Percentiles rank a stretch among this genome's conserved stretches.
Conservation (phyloP, 2,797 vertebrate species). For the Aulostomus chinensis region DNA sequence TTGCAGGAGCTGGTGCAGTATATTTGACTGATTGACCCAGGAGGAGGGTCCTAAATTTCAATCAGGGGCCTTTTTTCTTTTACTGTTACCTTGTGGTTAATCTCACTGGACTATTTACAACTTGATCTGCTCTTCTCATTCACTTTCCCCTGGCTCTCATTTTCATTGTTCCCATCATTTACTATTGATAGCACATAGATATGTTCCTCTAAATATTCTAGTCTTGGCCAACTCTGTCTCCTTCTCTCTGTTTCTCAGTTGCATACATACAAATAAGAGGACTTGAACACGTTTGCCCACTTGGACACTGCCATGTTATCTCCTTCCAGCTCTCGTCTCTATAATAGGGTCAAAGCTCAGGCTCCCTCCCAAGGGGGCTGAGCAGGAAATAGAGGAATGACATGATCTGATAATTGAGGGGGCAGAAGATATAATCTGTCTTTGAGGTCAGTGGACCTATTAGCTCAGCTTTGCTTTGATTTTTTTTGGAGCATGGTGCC, state of each 20-base stretch:
- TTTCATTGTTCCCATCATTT: conserved; percentile 10
- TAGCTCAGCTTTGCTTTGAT: conserved; percentile 30
- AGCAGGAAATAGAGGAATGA: conserved; percentile 40
- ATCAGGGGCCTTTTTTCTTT: conserved; percentile 1
- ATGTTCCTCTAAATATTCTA: not conserved
- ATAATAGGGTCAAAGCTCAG: conserved; percentile 34
- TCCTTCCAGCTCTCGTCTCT: conserved; percentile 14
- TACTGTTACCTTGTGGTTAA: conserved; percentile 9
- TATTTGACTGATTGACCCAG: not conserved
- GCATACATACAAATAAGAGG: conserved; percentile 20
- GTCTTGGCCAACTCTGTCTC: not conserved
- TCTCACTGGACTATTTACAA: too few relatives aligned
- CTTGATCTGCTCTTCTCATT: not conserved
- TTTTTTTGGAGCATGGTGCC: conserved; percentile 20
- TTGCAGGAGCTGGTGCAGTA: too few relatives aligned
- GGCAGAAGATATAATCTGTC: conserved; percentile 22
- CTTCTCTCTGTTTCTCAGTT: conserved; percentile 1
- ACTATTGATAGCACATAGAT: not conserved
- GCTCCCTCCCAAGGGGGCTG: conserved; percentile 9
- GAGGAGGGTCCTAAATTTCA: not conserved
- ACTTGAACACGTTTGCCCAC: conserved; percentile 9
- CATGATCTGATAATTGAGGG: conserved; percentile 34
- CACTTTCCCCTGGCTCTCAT: not conserved
- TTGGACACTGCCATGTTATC: conserved; percentile 23
- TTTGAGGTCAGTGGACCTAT: conserved; percentile 24